Evolutionary conservation across 2,888 invertebrate species (phyloP).

Genomic region (Drosophila testacea): DNA sequence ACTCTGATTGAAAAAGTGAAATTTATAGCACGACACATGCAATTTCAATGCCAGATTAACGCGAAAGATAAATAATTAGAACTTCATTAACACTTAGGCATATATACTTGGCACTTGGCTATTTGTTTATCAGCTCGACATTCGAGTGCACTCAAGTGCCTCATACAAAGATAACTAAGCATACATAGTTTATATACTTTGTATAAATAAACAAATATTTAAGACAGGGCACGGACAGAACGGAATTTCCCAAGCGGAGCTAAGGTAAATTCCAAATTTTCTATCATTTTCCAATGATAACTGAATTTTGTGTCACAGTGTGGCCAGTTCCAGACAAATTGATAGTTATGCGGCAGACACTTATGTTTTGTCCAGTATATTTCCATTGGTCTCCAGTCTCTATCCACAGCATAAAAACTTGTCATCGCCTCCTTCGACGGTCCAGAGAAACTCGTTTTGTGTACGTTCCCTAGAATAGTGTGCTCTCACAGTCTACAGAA

Average conservation of each 20-base stretch:
- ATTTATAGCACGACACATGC: constrained; percentile 8
- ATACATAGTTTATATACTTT: constrained; percentile 20
- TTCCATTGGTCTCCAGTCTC: constrained; percentile 13
- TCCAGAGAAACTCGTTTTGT: constrained; percentile 19
- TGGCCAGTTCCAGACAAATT: constrained; percentile 10
- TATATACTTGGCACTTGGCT: constrained; percentile 1
- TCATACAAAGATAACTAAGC: constrained; percentile 3
- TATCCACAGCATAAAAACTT: constrained; percentile 2
- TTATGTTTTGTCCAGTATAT: constrained; percentile 20
- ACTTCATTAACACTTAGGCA: constrained; percentile 27
- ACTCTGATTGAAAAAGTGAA: constrained; percentile 2
- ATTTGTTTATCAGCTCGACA: constrained; percentile 29
- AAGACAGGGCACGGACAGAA: not conserved
- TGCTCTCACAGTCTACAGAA: not conserved
- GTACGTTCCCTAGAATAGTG: constrained; percentile 5
- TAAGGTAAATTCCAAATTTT: constrained; percentile 18
- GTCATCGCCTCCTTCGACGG: constrained; percentile 12
- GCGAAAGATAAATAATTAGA: constrained; percentile 42
- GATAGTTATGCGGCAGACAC: constrained; percentile 12
- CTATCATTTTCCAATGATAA: not conserved
- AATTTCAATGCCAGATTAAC: constrained; percentile 33
- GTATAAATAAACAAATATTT: constrained; percentile 1
- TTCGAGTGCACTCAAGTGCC: constrained; percentile 17
- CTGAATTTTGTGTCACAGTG: constrained; percentile 9
- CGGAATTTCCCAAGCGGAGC: constrained; percentile 8